Evolutionary conservation across 2,113 vertebrate genomes (phyloP), one percentile per base, ranked within the genome.

Genomic region (Plecotus auritus): DNA sequence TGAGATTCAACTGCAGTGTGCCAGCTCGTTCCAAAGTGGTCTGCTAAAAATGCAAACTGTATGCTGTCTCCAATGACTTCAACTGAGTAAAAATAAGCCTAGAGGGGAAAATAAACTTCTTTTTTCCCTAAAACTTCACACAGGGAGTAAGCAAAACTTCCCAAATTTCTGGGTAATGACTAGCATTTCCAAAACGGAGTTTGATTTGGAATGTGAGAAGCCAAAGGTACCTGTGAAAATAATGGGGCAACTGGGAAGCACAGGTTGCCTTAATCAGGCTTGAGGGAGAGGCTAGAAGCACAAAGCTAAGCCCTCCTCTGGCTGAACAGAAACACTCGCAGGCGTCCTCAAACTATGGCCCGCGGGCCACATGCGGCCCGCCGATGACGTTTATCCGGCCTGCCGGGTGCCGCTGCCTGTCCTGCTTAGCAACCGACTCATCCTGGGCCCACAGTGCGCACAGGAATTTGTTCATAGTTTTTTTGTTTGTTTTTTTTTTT

Each of bases 31-130:
- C 9, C 18, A 95, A 95, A 91, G 84, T 61, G 4, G 69, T 42
- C 81, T 85, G 81, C 90, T 94, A 84, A 90, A 96, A 95, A 97
- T 92, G 93, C 93, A 96, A 93, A 93, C 73, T 78, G 61, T 51
- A 56, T 28, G 61, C 72, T 22, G 87, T 90, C 92, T 97, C 92
- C 87, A 51, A 9, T 92, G 95, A 90, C 92, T 97, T 94, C 77
- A 59, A 87, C 85, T 66, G 45, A 96, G 93, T 88, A 82, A 91
- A 92, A 93, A 95, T 59, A 95, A 96, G 69, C 93, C 96, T 95
- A 37, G 85, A 90, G 81, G 92, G 92, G 82, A 91, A 95, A 96
- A 97, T 73, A 92, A 95, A 95, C 85, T 54, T 85, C 92, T 93
- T 86, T 72, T 80, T 67, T 49, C 12, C 7, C 91, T 92, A 78